Evolutionary conservation across 2,113 vertebrate species (phyloP).

Genomic region (Hirundichthys speculiger): DNA sequence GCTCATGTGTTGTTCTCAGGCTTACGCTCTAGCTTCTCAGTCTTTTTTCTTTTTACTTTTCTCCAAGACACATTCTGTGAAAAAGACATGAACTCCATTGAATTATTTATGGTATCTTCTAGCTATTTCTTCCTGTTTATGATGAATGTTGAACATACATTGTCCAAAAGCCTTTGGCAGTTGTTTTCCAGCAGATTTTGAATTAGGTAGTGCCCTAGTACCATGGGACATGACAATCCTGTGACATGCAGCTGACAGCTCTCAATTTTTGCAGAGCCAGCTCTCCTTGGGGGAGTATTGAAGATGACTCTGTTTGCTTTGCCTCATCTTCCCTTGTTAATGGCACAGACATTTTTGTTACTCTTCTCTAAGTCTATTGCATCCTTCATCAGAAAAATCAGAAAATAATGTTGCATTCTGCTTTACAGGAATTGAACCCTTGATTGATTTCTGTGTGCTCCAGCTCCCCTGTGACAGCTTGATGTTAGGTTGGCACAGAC

Average conservation of each 20-base stretch:
- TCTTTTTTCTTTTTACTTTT: conserved; percentile 52
- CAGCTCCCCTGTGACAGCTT: conserved; percentile 55
- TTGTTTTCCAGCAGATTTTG: conserved; percentile 56
- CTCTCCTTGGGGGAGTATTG: conserved; percentile 39
- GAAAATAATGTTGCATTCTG: conserved; percentile 43
- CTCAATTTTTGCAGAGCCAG: conserved; percentile 38
- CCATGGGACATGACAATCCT: conserved; percentile 53
- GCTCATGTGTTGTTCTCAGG: conserved; percentile 50
- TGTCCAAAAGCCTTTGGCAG: conserved; percentile 69
- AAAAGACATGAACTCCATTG: conserved; percentile 54
- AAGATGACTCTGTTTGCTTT: conserved; percentile 37
- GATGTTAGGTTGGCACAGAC: conserved; percentile 38
- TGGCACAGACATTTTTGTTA: conserved; percentile 40
- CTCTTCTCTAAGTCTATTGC: conserved; percentile 16
- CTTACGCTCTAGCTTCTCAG: conserved; percentile 12
- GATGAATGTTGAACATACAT: conserved; percentile 71
- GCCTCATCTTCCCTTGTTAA: conserved; percentile 41
- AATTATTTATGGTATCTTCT: conserved; percentile 77
- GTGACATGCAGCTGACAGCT: conserved; percentile 68
- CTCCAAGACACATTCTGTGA: conserved; percentile 48
- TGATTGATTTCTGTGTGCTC: conserved; percentile 53
- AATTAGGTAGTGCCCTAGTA: conserved; percentile 55
- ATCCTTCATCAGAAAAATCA: conserved; percentile 41
- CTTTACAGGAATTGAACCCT: conserved; percentile 48
- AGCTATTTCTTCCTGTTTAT: conserved; percentile 72